These are phyloP conservation scores for Pholis gunnellus DNA, from an alignment of 2,113 vertebrate species.

Conservation along the genomic window DNA sequence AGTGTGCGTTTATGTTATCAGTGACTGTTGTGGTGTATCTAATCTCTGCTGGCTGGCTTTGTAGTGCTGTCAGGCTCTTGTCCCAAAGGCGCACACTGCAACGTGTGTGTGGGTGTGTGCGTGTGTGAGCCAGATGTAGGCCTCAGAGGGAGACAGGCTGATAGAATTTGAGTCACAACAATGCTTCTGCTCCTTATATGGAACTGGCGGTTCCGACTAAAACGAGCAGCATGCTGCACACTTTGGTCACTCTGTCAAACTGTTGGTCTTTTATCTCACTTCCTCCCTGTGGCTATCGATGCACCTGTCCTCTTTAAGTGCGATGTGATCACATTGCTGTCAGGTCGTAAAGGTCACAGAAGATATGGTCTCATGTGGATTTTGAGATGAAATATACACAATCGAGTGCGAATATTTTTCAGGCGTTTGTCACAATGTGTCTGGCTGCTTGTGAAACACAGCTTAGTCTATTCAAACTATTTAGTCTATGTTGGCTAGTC, in stretches of 20 bases:
- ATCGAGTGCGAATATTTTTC: neutral
- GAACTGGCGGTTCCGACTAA: conserved; percentile 54
- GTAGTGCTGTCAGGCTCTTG: conserved; percentile 78
- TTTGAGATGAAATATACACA: neutral
- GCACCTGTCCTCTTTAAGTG: neutral
- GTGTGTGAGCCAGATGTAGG: conserved; percentile 36
- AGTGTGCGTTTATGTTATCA: conserved; percentile 71
- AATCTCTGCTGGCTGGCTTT: conserved; percentile 84
- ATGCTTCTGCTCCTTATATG: conserved; percentile 81
- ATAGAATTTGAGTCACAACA: conserved; percentile 59
- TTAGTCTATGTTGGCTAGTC: neutral
- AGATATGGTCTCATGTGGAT: neutral
- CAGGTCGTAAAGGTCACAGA: neutral
- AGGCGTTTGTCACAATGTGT: neutral
- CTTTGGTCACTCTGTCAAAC: conserved; percentile 3
- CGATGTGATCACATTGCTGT: neutral
- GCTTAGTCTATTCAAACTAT: neutral
- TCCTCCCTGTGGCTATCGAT: conserved; percentile 10
- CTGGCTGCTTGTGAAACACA: neutral
- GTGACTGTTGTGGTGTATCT: conserved; percentile 80
- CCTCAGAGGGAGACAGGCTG: conserved; percentile 47
- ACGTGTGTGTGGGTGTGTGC: conserved; percentile 16
- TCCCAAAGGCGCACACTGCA: conserved; percentile 56
- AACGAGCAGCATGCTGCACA: conserved; percentile 5
- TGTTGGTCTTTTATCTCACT: conserved; percentile 20